Evolutionary conservation across 2,797 vertebrate genomes (phyloP).

Genomic region (Cossypha dichroa): DNA sequence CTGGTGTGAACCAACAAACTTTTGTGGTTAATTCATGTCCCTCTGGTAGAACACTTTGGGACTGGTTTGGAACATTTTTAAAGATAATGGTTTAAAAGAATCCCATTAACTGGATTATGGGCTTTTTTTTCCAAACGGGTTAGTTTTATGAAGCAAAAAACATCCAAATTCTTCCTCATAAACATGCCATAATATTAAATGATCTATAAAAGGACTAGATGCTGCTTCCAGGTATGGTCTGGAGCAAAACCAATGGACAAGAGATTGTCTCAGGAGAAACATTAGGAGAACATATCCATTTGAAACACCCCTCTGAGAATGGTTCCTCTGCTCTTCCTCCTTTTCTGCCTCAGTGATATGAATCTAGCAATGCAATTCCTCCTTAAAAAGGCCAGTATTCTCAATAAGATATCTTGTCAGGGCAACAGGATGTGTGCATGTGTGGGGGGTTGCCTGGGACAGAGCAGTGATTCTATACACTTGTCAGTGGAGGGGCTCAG

Average conservation of each 20-base stretch:
- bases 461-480: neutral
- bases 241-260: neutral
- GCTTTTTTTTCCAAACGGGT: neutral
- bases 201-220: neutral
- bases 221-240: neutral
- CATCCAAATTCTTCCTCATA: neutral
- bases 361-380: neutral
- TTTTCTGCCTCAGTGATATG: neutral
- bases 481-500: neutral
- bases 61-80: neutral
- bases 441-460: neutral
- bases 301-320: neutral
- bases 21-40: neutral
- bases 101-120: neutral
- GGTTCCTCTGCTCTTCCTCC: neutral
- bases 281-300: neutral
- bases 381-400: neutral
- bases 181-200: neutral
- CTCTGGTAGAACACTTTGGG: neutral
- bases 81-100: neutral
- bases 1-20: neutral
- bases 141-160: neutral
- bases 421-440: neutral
- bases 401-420: neutral
- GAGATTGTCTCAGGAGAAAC: neutral